These are phyloP conservation scores for Cylloceria caligata DNA, from an alignment of 2,888 invertebrate genomes.

Conservation along the genomic window DNA sequence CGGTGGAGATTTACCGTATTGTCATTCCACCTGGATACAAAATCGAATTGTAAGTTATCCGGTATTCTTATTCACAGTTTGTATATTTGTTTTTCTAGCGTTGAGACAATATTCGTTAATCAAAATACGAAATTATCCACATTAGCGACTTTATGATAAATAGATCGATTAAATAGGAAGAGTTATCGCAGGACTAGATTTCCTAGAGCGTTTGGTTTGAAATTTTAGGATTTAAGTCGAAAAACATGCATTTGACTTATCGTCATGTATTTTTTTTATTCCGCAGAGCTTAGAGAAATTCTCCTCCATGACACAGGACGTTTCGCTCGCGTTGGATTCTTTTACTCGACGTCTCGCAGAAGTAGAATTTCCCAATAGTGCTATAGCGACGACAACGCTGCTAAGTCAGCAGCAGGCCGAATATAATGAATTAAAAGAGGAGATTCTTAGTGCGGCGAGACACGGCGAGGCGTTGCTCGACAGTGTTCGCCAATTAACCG, in stretches of 20 bases:
- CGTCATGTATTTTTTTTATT: conserved; percentile 13
- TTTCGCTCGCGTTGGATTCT: conserved; percentile 93
- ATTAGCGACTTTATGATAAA: not conserved
- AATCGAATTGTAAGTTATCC: conserved; percentile 94
- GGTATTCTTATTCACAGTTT: not conserved
- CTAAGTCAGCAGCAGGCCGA: conserved; percentile 93
- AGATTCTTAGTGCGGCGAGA: conserved; percentile 93
- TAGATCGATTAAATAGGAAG: too few relatives aligned
- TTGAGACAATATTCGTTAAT: not conserved
- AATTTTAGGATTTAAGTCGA: not conserved
- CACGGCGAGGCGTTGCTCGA: conserved; percentile 95
- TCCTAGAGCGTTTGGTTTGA: too few relatives aligned
- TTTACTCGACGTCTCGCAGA: conserved; percentile 96
- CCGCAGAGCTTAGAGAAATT: conserved; percentile 97
- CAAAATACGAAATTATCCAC: not conserved
- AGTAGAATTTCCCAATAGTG: conserved; percentile 97
- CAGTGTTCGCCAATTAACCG: conserved; percentile 88
- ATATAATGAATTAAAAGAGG: conserved; percentile 90
- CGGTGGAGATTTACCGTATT: conserved; percentile 95
- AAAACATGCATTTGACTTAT: not conserved
- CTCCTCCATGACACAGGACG: conserved; percentile 95
- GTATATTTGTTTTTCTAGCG: not conserved
- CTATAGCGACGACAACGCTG: conserved; percentile 94
- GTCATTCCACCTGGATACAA: conserved; percentile 98
- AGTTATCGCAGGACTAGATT: conserved; percentile 13